Evolutionary conservation across 2,797 vertebrate species (phyloP).

Genomic region (Platyrinchus mystaceus): DNA sequence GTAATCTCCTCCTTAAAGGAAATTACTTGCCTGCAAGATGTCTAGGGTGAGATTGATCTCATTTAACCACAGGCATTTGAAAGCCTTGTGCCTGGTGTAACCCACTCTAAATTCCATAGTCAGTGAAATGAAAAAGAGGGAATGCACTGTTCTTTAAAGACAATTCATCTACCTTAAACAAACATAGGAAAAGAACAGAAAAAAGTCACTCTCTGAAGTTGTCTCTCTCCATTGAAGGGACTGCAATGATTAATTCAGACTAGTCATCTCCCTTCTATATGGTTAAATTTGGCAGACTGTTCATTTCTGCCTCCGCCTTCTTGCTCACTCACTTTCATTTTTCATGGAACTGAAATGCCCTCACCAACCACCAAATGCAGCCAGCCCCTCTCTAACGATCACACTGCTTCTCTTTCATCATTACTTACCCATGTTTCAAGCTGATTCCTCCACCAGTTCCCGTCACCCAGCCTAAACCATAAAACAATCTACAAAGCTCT

Average conservation of each 20-base stretch:
- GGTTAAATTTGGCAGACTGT: not conserved
- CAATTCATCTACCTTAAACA: not conserved
- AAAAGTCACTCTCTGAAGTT: not conserved
- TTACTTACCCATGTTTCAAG: conserved; percentile 85
- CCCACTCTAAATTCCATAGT: not conserved
- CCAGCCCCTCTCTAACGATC: not conserved
- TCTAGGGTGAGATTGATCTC: not conserved
- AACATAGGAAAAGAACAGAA: not conserved
- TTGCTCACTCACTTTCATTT: not conserved
- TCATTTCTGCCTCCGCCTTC: not conserved
- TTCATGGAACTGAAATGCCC: not conserved
- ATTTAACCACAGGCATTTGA: not conserved
- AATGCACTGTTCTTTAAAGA: not conserved
- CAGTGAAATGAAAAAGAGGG: not conserved
- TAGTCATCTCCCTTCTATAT: not conserved
- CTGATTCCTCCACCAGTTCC: conserved; percentile 96
- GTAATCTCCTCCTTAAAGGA: not conserved
- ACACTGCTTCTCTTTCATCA: not conserved
- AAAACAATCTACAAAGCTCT: conserved; percentile 92
- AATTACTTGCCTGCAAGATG: not conserved
- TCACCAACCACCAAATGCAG: not conserved
- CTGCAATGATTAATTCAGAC: not conserved
- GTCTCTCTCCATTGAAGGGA: not conserved
- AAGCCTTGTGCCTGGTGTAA: not conserved
- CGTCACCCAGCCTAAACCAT: conserved; percentile 94